Evolutionary conservation across 2,797 vertebrate genomes (phyloP).

Genomic region (Ceyx erithaca): DNA sequence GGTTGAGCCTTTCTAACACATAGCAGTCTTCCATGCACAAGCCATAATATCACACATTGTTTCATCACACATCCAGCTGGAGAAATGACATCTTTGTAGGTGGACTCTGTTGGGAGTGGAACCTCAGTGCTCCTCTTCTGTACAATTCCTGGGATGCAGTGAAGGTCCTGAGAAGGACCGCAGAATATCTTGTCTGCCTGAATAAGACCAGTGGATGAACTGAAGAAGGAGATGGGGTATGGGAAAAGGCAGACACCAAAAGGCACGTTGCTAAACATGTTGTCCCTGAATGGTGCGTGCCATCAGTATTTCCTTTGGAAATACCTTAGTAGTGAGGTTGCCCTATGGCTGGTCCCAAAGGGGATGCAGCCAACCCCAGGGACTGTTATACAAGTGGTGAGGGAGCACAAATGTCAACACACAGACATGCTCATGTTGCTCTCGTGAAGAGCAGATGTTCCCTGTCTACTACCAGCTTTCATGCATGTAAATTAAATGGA

Average conservation of each 20-base stretch:
- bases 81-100: neutral
- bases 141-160: neutral
- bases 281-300: neutral
- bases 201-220: neutral
- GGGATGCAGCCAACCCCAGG: neutral
- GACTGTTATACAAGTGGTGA: accelerated
- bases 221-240: neutral
- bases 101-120: neutral
- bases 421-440: accelerated
- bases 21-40: neutral
- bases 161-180: neutral
- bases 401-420: neutral
- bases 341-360: neutral
- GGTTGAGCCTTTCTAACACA: neutral
- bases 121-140: neutral
- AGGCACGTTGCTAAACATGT: neutral
- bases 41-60: neutral
- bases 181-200: neutral
- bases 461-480: neutral
- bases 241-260: neutral
- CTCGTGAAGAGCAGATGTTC: neutral
- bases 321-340: neutral
- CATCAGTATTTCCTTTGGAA: neutral
- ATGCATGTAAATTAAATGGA: accelerated
- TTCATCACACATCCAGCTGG: neutral